Evolutionary conservation across 2,888 invertebrate genomes (phyloP), one percentile per base, ranked within the genome.

Genomic region (Andrena praecox): DNA sequence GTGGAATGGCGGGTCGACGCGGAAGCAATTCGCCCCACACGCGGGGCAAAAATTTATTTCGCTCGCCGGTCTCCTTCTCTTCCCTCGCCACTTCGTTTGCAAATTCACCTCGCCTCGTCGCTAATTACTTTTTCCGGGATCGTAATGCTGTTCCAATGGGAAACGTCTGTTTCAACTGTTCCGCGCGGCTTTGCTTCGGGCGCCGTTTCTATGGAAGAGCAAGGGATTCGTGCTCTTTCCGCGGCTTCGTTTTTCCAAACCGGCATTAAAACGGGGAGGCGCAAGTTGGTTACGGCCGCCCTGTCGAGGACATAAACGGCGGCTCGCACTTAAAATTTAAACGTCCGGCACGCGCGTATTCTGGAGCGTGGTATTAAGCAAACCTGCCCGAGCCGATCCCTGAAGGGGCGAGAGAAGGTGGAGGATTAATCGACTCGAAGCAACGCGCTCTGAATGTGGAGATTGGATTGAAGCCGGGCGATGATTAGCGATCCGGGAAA

Each of bases 1-100:
- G 6, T 35, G 56, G 63, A 77, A 73, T 73, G 33, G 20, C 72
- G 24, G 60, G 8, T 27, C 69, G 42, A 33, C 10, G 50, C 29
- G 52, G 50, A 71, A 77, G 50, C 66, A 69, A 56, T 72, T 77
- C 73, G 20, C 29, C n/a, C 59, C 29, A 77, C 52, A 48, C 27
- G 20, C 60, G 5, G 24, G 24, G 16, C 42, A 42, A 42, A 50
- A 35, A 62, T 33, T 66, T 29, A 42, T 56, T 54, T 35, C 27
- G 16, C 12, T 20, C 8, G n/a, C 12, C 33, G 8, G n/a, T 2
- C 50, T 4, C 60, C 35, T 2, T 4, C 54, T 52, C n/a, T 12
- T n/a, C 29, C 12, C 63, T 10, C 10, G 12, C 5, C 54, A 42
- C 33, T 66, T 54, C 20, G 33, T 54, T 54, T 20, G 66, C 24